Evolutionary conservation across 2,797 vertebrate genomes (phyloP), one percentile per base, ranked within the genome.

Genomic region (Gambelia wislizenii): DNA sequence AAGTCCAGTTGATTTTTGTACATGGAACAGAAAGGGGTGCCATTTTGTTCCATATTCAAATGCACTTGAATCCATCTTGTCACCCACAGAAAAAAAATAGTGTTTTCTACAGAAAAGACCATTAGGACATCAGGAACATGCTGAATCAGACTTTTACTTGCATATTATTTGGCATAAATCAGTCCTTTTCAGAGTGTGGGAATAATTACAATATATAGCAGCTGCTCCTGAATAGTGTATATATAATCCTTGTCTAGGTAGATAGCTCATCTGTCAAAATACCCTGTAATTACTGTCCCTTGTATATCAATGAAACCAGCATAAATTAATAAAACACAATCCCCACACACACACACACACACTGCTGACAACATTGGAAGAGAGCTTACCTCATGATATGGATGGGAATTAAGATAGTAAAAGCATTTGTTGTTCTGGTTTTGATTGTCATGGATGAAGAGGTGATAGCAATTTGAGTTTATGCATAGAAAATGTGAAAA

Each of bases 401-500:
- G 83, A 80, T 87, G 83, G 64, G 78, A 61, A 86, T 92, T 93
- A 87, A 59, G 64, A 91, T 86, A 86, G 85, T 0, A 2, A 90
- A 84, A 36, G 86, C 67, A 87, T 90, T 87, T 90, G 87, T 83
- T 94, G 77, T 80, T 54, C n/a, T 70, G 87, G 84, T 93, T 95
- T 92, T 85, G 79, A 30, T 87, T 92, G 90, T 90, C 91, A 89
- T 52, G 90, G 91, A 84, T 93, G 89, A 93, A 93, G 91, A 44
- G 87, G 70, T 94, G 92, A 91, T 89, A 87, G 91, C 61, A 64
- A 90, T 95, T 95, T 94, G 91, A 88, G 87, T 94, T 93, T 93
- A 77, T 80, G 81, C 80, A 90, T 92, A 93, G 94, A 92, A 85
- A 88, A 25, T 39, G 87, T 84, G 81, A 5, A 64, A 39, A 76